Evolutionary conservation across 2,888 invertebrate genomes (phyloP), one percentile per base, ranked within the genome.

Genomic region (Heliconius sara): DNA sequence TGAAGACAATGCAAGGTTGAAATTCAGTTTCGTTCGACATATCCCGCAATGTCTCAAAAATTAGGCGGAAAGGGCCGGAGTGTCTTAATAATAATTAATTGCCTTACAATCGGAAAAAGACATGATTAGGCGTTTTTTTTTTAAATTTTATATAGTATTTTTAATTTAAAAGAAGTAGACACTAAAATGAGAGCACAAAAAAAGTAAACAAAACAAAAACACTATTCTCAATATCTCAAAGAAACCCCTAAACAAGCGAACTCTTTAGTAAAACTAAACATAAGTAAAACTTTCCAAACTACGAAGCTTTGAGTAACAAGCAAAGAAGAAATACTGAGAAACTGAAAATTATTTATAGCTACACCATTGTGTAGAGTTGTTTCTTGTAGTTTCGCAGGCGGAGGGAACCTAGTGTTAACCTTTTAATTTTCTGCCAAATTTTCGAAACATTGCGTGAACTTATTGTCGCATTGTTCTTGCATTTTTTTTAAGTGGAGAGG

Each of bases 241-340:
- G 65, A 75, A 75, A 66, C 43, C 65, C 65, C 75, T 75, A 75
- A 75, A 75, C 75, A 66, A 75, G 75, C 65, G 63, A 47, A 75
- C 63, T 75, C 75, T 74, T 75, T 75, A 47, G 22, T 25, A 19
- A 75, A 66, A 74, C 60, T 74, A 65, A 75, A 43, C 75, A 66
- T 75, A 43, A 75, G 75, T 43, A 43, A 75, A 75, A 75, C 65
- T 75, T 75, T 75, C 25, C 27, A 43, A 75, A 75, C 65, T 66
- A 66, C 75, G 65, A 75, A 75, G 75, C 75, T 75, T 75, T 75
- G 63, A 75, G 65, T 75, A 75, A 75, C 75, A 75, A 75, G 65
- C 43, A 66, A 75, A 43, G 43, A 43, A 73, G 73, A 75, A 43
- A 75, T 27, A 19, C 43, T 63, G 63, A 27, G 27, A 25, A 39